Percentiles rank a stretch among this genome's conserved stretches.
phyloP scores from a whole-genome alignment of 2,888 invertebrate genomes.

The Strigamia maritima region DNA sequence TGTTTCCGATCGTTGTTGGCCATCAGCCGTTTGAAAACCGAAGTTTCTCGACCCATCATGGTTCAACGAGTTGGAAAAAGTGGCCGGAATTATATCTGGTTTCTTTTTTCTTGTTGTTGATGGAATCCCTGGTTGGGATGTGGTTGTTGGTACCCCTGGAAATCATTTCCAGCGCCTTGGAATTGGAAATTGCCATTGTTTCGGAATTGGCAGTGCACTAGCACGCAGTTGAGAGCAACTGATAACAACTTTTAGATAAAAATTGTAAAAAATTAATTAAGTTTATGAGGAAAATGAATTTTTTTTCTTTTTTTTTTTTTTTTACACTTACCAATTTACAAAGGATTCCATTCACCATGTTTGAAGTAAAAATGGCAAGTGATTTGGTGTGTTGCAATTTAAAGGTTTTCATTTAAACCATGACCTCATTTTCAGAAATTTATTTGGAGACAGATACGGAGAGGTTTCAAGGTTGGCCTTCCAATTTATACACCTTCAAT shows the following conservation, averaged over 20 bases:
- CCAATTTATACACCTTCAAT: background rate
- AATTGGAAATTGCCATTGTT: background rate
- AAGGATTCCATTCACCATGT: background rate
- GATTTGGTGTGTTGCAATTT: background rate
- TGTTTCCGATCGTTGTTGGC: conserved; percentile 17
- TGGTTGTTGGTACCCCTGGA: background rate
- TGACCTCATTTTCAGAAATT: background rate
- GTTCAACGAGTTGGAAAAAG: background rate
- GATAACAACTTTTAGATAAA: background rate
- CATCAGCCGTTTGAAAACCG: conserved; percentile 36
- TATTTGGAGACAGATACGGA: conserved; percentile 2
- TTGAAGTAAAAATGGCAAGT: background rate
- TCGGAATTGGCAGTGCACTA: background rate
- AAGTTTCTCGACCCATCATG: conserved; percentile 32
- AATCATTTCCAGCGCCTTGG: background rate
- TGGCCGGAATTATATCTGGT: conserved; percentile 26
- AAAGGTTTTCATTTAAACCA: conserved; percentile 7
- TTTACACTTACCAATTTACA: background rate
- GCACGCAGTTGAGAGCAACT: background rate
- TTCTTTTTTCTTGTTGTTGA: background rate
- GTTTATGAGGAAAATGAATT: too few relatives aligned
- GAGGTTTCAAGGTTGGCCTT: conserved; percentile 2
- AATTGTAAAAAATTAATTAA: background rate
- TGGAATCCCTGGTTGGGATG: conserved; percentile 5
- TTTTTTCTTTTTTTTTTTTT: background rate